These are phyloP conservation scores for Pachycephus smyrnensis DNA, from an alignment of 2,888 invertebrate species.

Conservation along the genomic window DNA sequence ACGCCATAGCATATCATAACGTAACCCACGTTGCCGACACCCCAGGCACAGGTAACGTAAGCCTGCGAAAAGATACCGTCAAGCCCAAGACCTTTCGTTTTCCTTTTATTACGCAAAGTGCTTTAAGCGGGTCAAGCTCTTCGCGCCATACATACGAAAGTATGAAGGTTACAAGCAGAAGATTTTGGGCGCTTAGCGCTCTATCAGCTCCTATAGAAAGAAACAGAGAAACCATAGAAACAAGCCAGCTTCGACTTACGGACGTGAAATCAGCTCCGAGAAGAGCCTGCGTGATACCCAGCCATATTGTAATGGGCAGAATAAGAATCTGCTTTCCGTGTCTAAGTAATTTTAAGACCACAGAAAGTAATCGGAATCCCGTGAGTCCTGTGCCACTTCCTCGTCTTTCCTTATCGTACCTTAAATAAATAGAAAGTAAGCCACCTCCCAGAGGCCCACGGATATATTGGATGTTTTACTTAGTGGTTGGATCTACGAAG, in stretches of 20 bases:
- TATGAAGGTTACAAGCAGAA: neutral
- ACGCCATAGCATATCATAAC: constrained; percentile 78
- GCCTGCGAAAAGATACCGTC: constrained; percentile 63
- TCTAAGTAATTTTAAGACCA: constrained; percentile 72
- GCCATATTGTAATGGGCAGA: constrained; percentile 76
- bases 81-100: neutral
- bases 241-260: constrained; percentile 53
- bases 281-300: constrained; percentile 78
- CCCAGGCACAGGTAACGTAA: constrained; percentile 72
- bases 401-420: constrained; percentile 67
- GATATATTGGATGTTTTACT: constrained; percentile 56
- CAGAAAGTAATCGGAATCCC: constrained; percentile 68
- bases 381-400: constrained; percentile 63
- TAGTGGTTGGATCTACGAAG: constrained; percentile 74
- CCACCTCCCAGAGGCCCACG: neutral
- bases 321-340: constrained; percentile 74
- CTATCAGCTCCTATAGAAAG: neutral
- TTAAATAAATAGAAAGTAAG: constrained; percentile 40
- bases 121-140: neutral
- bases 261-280: constrained; percentile 73
- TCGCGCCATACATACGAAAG: neutral
- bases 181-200: neutral
- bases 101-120: neutral
- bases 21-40: constrained; percentile 76
- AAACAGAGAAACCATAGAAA: neutral